A percentile compares a stretch with the other conserved stretches of the same genome.
Conservation (phyloP, 1,140 invertebrate genomes). For the Batillaria attramentaria region DNA sequence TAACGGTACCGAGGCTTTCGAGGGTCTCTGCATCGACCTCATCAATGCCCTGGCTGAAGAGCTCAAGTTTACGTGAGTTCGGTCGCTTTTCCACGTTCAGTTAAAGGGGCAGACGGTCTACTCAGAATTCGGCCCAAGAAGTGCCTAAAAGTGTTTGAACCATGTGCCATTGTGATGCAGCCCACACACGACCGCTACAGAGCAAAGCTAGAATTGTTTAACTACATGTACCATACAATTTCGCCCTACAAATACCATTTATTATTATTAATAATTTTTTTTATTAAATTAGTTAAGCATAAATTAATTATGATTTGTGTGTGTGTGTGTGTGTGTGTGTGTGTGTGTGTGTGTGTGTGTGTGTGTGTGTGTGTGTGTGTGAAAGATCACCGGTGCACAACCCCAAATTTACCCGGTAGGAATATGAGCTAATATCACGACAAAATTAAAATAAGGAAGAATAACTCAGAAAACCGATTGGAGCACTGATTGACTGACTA, state of each 20-base stretch:
- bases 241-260: background rate
- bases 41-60: slow-evolving; percentile 53
- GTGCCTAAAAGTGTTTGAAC: background rate
- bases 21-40: slow-evolving; percentile 59
- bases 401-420: no score
- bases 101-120: background rate
- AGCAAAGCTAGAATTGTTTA: background rate
- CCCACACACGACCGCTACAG: no score
- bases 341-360: no score
- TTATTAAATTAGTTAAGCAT: background rate
- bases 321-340: no score
- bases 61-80: slow-evolving; percentile 66
- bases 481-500: background rate
- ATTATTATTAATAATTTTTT: background rate
- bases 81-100: background rate
- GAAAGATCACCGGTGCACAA: no score
- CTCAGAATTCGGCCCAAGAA: background rate
- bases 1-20: slow-evolving; percentile 19
- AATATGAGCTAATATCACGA: no score
- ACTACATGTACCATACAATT: background rate
- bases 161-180: background rate
- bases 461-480: background rate
- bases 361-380: no score
- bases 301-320: no score
- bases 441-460: background rate